Percentiles rank a stretch among this genome's conserved stretches.
These are phyloP conservation scores for Muraenolepis orangiensis DNA, from an alignment of 2,797 vertebrate genomes.

Conservation along the genomic window DNA sequence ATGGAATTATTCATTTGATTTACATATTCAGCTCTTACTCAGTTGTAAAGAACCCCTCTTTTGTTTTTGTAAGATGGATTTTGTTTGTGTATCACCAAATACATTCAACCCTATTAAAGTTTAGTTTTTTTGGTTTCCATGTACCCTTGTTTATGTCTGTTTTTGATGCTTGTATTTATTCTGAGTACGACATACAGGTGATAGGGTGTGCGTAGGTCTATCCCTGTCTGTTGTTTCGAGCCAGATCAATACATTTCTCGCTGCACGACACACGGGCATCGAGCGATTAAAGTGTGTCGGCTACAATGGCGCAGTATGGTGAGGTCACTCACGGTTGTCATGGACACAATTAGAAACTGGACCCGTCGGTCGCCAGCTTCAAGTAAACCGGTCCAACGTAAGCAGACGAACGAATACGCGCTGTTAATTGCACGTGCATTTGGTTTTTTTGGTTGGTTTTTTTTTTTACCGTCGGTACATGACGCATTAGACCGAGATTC, in stretches of 20 bases:
- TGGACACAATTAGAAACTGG: no score
- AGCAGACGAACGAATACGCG: no score
- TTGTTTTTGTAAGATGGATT: conserved; percentile 6
- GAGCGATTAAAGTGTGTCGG: no score
- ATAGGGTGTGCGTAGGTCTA: not conserved
- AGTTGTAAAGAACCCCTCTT: not conserved
- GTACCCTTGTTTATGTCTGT: not conserved
- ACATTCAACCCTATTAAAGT: conserved; percentile 1
- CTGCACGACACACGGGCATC: no score
- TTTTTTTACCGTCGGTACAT: not conserved
- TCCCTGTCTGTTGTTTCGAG: no score
- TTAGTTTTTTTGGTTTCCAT: not conserved
- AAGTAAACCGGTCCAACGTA: no score
- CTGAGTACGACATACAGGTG: not conserved
- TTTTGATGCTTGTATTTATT: not conserved
- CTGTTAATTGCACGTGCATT: no score
- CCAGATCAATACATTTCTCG: no score
- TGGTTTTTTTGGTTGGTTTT: no score
- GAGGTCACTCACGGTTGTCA: no score
- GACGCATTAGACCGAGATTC: not conserved
- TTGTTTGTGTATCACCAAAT: conserved; percentile 5
- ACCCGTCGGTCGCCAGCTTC: no score
- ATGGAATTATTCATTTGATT: conserved; percentile 30
- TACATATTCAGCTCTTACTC: not conserved
- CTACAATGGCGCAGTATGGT: no score